A percentile compares a stretch with the other conserved stretches of the same genome.
Evolutionary conservation across 2,888 invertebrate species (phyloP).

Genomic region (Isotomurus palustris): DNA sequence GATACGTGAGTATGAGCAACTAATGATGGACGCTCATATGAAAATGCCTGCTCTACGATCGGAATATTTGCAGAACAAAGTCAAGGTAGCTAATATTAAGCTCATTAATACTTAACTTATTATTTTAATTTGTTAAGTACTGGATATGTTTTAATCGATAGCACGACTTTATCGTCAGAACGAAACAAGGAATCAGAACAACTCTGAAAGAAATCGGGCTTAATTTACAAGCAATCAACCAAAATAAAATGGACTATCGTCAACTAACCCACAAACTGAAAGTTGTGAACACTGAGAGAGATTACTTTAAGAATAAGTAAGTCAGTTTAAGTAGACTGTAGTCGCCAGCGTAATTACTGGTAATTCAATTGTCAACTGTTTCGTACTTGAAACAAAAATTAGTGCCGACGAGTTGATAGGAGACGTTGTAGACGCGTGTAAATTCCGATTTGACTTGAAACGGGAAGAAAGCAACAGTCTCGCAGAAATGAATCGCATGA

Average conservation of each 20-base stretch:
- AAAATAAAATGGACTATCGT: slow-evolving; percentile 22
- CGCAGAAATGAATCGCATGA: slow-evolving; percentile 15
- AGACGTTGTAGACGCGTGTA: slow-evolving; percentile 20
- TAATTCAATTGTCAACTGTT: too few species aligned
- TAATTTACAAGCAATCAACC: slow-evolving; percentile 11
- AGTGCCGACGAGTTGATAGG: slow-evolving; percentile 21
- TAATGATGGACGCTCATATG: slow-evolving; percentile 28
- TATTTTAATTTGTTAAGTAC: neutral
- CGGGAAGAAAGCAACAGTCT: slow-evolving; percentile 13
- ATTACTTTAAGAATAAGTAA: slow-evolving; percentile 20
- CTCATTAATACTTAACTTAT: too few species aligned
- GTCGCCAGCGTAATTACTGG: too few species aligned
- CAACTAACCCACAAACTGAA: slow-evolving; percentile 19
- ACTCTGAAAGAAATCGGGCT: slow-evolving; percentile 27
- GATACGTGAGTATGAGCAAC: slow-evolving; percentile 20
- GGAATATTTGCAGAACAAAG: neutral
- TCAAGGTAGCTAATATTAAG: neutral
- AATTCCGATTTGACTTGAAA: slow-evolving; percentile 21
- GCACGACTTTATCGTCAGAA: slow-evolving; percentile 28
- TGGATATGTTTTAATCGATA: neutral
- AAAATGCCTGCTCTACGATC: slow-evolving; percentile 25
- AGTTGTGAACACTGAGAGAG: slow-evolving; percentile 21
- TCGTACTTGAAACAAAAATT: too few species aligned
- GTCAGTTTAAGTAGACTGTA: neutral
- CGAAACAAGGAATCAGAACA: slow-evolving; percentile 29